Conservation (phyloP, 2,113 vertebrate genomes). For the Uropsilus gracilis region DNA sequence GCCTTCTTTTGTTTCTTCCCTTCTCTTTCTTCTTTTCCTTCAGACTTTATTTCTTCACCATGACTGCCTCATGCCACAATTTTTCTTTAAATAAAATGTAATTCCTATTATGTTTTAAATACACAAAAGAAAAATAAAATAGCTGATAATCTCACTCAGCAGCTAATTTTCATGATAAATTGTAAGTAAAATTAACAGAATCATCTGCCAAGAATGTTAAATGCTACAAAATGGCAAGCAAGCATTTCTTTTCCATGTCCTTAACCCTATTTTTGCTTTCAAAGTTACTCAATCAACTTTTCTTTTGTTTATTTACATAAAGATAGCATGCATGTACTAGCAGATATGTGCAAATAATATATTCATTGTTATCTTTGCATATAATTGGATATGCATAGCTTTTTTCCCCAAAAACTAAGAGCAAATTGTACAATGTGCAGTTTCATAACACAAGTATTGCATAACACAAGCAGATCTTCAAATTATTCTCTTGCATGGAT, state of each 20-base stretch:
- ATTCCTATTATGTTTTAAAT: neutral
- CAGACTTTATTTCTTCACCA: neutral
- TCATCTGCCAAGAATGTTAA: neutral
- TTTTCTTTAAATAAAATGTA: neutral
- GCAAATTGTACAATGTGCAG: neutral
- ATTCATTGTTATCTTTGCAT: neutral
- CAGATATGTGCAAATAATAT: neutral
- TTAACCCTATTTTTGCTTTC: neutral
- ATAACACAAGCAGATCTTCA: neutral
- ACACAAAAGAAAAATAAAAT: neutral
- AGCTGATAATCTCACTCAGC: neutral
- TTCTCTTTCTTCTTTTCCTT: neutral
- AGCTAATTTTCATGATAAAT: neutral
- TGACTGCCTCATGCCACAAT: neutral
- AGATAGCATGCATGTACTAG: neutral
- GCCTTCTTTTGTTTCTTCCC: neutral
- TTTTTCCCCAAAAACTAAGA: neutral
- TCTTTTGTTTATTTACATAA: neutral
- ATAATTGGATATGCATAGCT: neutral
- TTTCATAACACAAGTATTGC: neutral
- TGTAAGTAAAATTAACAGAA: constrained; percentile 28
- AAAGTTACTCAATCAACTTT: neutral
- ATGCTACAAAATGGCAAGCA: neutral
- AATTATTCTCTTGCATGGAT: neutral
- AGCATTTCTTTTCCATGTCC: neutral